Base-by-base conservation (phyloP, 2,888 invertebrate genomes). In the Drosophila prostipennis region DNA sequence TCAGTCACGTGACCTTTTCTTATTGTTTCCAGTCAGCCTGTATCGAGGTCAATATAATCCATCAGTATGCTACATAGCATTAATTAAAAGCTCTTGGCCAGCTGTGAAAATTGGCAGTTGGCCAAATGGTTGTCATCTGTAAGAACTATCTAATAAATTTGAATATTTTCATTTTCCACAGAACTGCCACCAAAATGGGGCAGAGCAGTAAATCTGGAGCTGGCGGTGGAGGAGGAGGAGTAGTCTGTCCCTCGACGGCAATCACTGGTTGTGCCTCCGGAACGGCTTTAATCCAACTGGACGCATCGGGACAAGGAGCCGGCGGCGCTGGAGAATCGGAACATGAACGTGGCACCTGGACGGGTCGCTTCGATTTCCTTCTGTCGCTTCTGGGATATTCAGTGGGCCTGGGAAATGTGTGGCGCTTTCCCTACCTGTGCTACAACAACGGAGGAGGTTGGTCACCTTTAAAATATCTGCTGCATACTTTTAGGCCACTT, bases 381-480 rank as follows among this genome's bases (percentile, higher is more conserved):
- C 92, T 96, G 37, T 95, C 95, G 10, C 92, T 95, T 67, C 92
- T 96, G 69, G 95, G 95, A 32, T 95, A 95, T 90, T 95, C 95
- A 72, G 95, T 96, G 54, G 95, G 95, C 2, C 92, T 96, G 59
- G 95, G 95, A 74, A 96, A 95, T 88, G 95, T 96, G 16, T 96
- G 95, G 95, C 93, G 95, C 26, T 95, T 95, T 91, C 95, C 95
- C 3, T 95, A 95, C 90, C 93, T 96, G 29, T 95, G 95, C 91
- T 95, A 95, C 90, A 95, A 95, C 74, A 96, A 96, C 90, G 96
- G 96, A 48, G 96, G 96, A 81, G 96, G 95, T 94, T 83, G 88
- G 91, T 90, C 0, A 5, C 1, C n/a, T n/a, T n/a, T 26, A 6
- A 26, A 26, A 26, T 26, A 6, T 6, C 0, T 26, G 26, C 32